Percentiles rank a stretch among this genome's conserved stretches.
These are phyloP conservation scores for Scartelaos histophorus DNA, from an alignment of 2,113 vertebrate genomes.

Conservation along the genomic window DNA sequence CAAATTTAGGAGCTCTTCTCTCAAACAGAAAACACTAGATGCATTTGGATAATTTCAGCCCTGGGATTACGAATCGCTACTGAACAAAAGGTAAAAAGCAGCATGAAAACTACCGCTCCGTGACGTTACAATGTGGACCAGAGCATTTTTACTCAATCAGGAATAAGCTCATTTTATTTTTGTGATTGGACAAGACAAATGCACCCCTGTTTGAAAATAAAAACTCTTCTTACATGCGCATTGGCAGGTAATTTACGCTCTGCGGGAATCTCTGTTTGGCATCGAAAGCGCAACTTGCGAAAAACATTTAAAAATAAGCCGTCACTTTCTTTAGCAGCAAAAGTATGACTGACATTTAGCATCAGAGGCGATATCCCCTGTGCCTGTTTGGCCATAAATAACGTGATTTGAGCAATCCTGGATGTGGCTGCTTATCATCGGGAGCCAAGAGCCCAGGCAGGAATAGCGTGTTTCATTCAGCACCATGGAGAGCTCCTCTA, in stretches of 20 bases:
- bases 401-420: slow-evolving; percentile 21
- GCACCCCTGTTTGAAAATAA: background rate
- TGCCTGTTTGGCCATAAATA: slow-evolving; percentile 10
- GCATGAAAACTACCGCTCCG: no score
- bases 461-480: slow-evolving; percentile 34
- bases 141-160: no score
- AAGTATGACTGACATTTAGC: background rate
- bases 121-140: no score
- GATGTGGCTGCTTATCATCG: slow-evolving; percentile 21
- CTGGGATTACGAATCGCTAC: no score
- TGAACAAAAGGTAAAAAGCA: no score
- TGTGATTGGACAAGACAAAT: background rate
- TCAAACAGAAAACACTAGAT: no score
- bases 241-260: background rate
- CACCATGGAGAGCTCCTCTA: slow-evolving; percentile 17
- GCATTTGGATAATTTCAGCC: no score
- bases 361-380: slow-evolving; percentile 7
- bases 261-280: background rate
- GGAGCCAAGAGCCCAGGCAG: slow-evolving; percentile 37
- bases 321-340: background rate
- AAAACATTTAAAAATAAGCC: slow-evolving; percentile 1
- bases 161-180: no score
- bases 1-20: no score
- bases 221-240: background rate
- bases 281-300: background rate